Evolutionary conservation across 2,113 vertebrate species (phyloP).

Genomic region (Syrrhaptes paradoxus): DNA sequence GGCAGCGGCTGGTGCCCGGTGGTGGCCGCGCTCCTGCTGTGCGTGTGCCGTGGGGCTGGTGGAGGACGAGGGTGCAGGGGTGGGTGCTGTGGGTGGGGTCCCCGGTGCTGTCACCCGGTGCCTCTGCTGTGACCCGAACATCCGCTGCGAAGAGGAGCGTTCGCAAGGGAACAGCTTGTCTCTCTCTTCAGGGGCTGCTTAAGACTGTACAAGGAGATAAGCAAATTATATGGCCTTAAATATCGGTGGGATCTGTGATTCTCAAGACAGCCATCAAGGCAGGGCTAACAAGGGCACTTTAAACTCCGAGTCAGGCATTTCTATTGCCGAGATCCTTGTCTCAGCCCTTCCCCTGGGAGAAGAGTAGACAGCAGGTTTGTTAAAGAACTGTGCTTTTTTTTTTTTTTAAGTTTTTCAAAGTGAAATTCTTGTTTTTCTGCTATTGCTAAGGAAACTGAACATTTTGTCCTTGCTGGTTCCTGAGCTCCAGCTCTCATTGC

Average conservation of each 20-base stretch:
- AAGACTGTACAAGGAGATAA: constrained; percentile 38
- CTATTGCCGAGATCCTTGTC: constrained; percentile 39
- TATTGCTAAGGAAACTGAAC: constrained; percentile 12
- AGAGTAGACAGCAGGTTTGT: constrained; percentile 42
- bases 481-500: not conserved
- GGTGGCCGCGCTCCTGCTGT: accelerated
- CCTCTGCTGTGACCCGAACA: not conserved
- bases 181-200: constrained; percentile 7
- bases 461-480: constrained; percentile 10
- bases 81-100: not conserved
- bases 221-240: constrained; percentile 49
- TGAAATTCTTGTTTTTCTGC: constrained; percentile 29
- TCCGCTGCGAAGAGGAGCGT: not conserved
- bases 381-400: not conserved
- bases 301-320: constrained; percentile 47
- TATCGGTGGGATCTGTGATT: constrained; percentile 38
- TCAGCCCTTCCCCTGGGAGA: constrained; percentile 42
- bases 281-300: constrained; percentile 54
- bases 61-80: not conserved
- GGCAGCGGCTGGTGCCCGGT: too few relatives aligned
- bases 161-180: not conserved
- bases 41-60: accelerated
- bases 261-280: constrained; percentile 40
- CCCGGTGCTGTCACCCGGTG: not conserved
- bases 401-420: constrained; percentile 12